Evolutionary conservation across 2,888 invertebrate species (phyloP).

Genomic region (Pimpla rufipes): DNA sequence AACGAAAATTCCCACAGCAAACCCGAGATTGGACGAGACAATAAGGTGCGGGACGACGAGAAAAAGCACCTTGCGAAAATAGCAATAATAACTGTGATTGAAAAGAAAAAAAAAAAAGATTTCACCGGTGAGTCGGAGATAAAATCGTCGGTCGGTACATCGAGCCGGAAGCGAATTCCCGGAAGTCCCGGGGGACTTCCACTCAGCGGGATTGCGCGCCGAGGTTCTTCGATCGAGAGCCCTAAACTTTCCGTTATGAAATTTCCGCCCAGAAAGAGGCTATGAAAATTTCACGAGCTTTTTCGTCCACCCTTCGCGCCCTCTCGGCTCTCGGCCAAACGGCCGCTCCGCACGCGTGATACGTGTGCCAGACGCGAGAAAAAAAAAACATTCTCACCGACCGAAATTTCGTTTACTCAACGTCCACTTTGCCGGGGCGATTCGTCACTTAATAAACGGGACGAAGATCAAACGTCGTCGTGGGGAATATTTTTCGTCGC

Average conservation of each 20-base stretch:
- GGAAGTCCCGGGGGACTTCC: slow-evolving; percentile 15
- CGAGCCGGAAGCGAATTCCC: neutral
- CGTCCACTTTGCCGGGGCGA: no score
- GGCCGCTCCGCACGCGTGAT: neutral
- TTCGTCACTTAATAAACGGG: no score
- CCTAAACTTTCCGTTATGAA: slow-evolving; percentile 43
- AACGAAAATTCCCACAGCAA: slow-evolving; percentile 9
- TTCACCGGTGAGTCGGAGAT: slow-evolving; percentile 15
- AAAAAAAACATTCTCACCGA: neutral
- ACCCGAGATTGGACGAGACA: neutral
- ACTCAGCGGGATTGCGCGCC: neutral
- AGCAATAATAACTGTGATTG: neutral
- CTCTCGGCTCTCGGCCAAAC: slow-evolving; percentile 24
- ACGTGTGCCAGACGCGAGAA: neutral
- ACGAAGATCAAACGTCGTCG: no score
- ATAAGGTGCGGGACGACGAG: neutral
- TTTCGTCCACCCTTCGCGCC: neutral
- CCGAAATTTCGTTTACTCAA: no score
- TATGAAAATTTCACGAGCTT: slow-evolving; percentile 43
- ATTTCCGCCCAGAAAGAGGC: slow-evolving; percentile 30
- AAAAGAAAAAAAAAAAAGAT: no score
- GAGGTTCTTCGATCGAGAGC: slow-evolving; percentile 44
- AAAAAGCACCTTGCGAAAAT: neutral
- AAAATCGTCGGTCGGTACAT: slow-evolving; percentile 33
- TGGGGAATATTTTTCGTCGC: no score